Percentiles rank a stretch among this genome's conserved stretches.
These are phyloP conservation scores for Antechinus stuartii DNA, from an alignment of 2,113 vertebrate species.

Conservation along the genomic window DNA sequence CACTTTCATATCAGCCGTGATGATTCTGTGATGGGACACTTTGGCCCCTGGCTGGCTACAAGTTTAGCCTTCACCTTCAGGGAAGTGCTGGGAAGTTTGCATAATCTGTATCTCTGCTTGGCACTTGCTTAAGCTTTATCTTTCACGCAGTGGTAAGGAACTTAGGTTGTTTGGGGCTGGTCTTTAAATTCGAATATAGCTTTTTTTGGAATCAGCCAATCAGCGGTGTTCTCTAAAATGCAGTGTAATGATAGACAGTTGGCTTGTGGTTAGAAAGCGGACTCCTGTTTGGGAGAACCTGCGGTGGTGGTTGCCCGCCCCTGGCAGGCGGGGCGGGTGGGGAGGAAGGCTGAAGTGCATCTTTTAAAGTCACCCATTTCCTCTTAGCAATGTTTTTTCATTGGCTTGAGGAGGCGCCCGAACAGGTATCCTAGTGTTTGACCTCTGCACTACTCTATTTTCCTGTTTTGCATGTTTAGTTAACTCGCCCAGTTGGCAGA, in stretches of 20 bases:
- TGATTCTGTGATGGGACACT: background rate
- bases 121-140: conserved; percentile 65
- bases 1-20: background rate
- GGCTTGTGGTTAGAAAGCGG: conserved; percentile 68
- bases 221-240: background rate
- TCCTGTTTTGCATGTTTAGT: conserved; percentile 67
- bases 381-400: background rate
- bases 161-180: conserved; percentile 9
- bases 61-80: background rate
- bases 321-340: conserved; percentile 44
- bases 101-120: background rate
- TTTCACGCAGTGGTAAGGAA: background rate
- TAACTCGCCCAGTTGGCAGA: conserved; percentile 44
- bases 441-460: conserved; percentile 52
- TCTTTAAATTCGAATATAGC: conserved; percentile 53
- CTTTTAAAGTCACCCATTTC: conserved; percentile 29
- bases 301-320: background rate
- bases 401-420: conserved; percentile 7
- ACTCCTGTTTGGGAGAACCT: conserved; percentile 40
- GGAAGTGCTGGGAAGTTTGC: background rate
- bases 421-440: background rate
- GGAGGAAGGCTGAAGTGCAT: background rate
- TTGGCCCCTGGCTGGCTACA: background rate
- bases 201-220: conserved; percentile 56
- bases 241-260: conserved; percentile 43